Conservation (phyloP, 35 echinoderm and acorn worm genomes). For the Holothuria glaberrima region DNA sequence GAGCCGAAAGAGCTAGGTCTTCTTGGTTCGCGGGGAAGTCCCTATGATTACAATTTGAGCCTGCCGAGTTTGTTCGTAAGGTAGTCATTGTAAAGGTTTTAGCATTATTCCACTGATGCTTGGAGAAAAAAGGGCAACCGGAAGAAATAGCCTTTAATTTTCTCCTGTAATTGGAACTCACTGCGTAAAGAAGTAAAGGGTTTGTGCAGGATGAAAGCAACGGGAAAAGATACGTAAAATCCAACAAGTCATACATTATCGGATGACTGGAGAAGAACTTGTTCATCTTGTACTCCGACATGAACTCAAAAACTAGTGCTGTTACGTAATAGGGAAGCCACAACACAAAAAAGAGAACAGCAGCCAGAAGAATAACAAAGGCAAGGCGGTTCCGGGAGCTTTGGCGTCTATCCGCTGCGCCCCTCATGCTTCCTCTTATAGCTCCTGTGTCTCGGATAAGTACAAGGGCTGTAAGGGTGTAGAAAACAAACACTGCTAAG, state of each 20-base stretch:
- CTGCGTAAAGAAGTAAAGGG: slow-evolving; percentile 34
- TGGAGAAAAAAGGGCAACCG: slow-evolving; percentile 51
- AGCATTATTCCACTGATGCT: slow-evolving; percentile 41
- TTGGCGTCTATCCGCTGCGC: slow-evolving; percentile 35
- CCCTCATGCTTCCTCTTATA: slow-evolving; percentile 37
- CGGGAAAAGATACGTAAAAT: slow-evolving; percentile 16
- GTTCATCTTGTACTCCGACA: neutral
- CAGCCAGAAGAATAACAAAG: slow-evolving; percentile 43
- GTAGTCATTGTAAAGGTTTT: slow-evolving; percentile 48
- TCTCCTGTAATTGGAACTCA: slow-evolving; percentile 50
- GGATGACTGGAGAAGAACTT: neutral
- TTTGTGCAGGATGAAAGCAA: slow-evolving; percentile 52
- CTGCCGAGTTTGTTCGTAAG: slow-evolving; percentile 20
- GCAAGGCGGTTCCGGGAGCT: slow-evolving; percentile 29
- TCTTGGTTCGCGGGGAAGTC: neutral
- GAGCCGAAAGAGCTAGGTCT: neutral
- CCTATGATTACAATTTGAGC: slow-evolving; percentile 6
- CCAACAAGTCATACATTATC: slow-evolving; percentile 12
- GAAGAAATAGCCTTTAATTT: slow-evolving; percentile 10
- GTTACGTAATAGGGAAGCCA: slow-evolving; percentile 44
- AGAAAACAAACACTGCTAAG: slow-evolving; percentile 33
- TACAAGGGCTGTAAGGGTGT: slow-evolving; percentile 45
- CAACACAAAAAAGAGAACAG: slow-evolving; percentile 18
- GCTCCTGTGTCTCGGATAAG: slow-evolving; percentile 30
- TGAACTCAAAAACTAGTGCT: slow-evolving; percentile 27